Evolutionary conservation across 2,888 invertebrate genomes (phyloP).

Genomic region (Athalia circularis): DNA sequence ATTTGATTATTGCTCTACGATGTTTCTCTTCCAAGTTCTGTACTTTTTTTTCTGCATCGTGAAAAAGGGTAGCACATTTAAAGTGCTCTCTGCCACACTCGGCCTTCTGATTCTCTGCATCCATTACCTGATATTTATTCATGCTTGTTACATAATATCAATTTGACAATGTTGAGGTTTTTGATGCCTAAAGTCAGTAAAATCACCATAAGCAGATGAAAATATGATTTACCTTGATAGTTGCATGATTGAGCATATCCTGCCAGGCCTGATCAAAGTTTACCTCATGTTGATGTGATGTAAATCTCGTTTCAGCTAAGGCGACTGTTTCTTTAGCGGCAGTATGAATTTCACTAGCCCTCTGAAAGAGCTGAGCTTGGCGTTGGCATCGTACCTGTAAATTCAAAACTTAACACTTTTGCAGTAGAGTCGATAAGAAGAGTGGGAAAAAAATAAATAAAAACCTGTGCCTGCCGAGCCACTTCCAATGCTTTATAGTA

Average conservation of each 20-base stretch:
- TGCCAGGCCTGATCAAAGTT: slow-evolving; percentile 98
- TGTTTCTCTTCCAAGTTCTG: slow-evolving; percentile 89
- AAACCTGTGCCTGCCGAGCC: slow-evolving; percentile 83
- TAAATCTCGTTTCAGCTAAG: slow-evolving; percentile 89
- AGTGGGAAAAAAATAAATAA: not conserved
- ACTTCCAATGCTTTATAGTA: slow-evolving; percentile 91
- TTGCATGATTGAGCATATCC: slow-evolving; percentile 97
- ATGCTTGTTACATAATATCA: not conserved
- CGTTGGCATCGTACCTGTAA: slow-evolving; percentile 86
- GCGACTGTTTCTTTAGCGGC: slow-evolving; percentile 96
- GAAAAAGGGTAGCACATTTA: slow-evolving; percentile 86
- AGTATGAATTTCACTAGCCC: slow-evolving; percentile 92
- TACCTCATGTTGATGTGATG: slow-evolving; percentile 85
- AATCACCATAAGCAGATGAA: not conserved
- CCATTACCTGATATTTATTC: slow-evolving; percentile 85
- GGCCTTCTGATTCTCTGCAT: slow-evolving; percentile 93
- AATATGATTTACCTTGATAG: slow-evolving; percentile 83
- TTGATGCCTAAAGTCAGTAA: not conserved
- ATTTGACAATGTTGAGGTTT: not conserved
- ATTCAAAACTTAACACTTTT: not conserved
- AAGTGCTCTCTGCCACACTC: slow-evolving; percentile 93
- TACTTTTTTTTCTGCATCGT: slow-evolving; percentile 87
- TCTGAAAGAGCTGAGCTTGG: slow-evolving; percentile 92
- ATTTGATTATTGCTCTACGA: slow-evolving; percentile 88
- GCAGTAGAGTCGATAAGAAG: not conserved